Evolutionary conservation across 2,113 vertebrate species (phyloP).

Genomic region (sheep (Ovis aries)): DNA sequence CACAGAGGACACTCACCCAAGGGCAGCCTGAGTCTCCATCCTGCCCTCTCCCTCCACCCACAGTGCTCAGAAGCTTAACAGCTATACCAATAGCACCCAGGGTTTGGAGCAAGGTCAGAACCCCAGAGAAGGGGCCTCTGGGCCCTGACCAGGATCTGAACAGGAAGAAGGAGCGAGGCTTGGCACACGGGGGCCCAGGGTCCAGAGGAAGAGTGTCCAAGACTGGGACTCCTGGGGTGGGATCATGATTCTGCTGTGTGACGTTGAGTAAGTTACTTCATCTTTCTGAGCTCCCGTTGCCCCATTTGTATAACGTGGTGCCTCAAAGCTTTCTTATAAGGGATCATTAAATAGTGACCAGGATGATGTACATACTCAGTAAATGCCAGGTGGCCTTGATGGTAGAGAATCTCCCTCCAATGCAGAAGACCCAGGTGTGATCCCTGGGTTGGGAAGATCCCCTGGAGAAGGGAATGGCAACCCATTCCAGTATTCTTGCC

Average conservation of each 20-base stretch:
- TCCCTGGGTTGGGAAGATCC: background rate
- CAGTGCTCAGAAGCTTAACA: accelerated
- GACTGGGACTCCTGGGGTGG: background rate
- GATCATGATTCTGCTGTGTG: background rate
- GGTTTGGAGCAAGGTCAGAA: background rate
- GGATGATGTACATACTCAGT: background rate
- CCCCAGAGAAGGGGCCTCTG: background rate
- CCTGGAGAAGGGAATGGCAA: background rate
- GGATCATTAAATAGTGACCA: background rate
- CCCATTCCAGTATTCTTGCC: background rate
- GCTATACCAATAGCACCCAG: no score
- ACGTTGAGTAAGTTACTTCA: background rate
- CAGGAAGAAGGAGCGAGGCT: background rate
- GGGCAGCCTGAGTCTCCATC: background rate
- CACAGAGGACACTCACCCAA: background rate
- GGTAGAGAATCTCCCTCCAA: background rate
- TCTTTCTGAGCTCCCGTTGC: background rate
- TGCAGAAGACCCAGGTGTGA: background rate
- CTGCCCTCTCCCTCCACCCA: background rate
- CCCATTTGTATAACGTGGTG: background rate
- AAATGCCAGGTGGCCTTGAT: background rate
- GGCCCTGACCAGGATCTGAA: background rate
- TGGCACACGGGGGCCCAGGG: background rate
- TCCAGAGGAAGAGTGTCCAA: background rate
- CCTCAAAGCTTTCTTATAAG: background rate